These are phyloP conservation scores for Echiichthys vipera DNA, from an alignment of 2,797 vertebrate species.

Conservation along the genomic window DNA sequence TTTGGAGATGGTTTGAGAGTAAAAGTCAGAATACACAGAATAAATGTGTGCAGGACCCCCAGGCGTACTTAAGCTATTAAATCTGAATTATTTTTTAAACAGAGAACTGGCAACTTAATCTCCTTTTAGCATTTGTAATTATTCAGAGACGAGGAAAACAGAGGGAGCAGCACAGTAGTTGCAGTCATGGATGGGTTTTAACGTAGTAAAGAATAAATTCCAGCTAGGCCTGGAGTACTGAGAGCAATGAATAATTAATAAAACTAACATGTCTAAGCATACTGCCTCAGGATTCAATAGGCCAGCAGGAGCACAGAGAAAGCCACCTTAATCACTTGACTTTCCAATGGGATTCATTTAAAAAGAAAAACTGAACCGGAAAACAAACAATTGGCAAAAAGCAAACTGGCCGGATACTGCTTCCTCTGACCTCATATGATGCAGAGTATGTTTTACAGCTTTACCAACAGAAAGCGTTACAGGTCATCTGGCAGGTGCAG, in stretches of 20 bases:
- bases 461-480: background rate
- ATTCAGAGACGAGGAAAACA: conserved; percentile 12
- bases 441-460: background rate
- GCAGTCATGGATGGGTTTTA: conserved; percentile 35
- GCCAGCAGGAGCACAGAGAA: conserved; percentile 8
- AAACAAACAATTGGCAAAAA: background rate
- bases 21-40: conserved; percentile 11
- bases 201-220: conserved; percentile 38
- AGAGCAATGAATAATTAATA: conserved; percentile 52
- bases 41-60: background rate
- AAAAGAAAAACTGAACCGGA: conserved; percentile 3
- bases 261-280: conserved; percentile 44
- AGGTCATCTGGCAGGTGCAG: background rate
- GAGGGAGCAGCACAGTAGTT: conserved; percentile 5
- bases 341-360: conserved; percentile 14
- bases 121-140: conserved; percentile 35
- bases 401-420: background rate
- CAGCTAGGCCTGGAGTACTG: conserved; percentile 9
- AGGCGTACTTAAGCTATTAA: conserved; percentile 18
- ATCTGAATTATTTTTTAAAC: conserved; percentile 38
- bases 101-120: conserved; percentile 33
- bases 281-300: conserved; percentile 5
- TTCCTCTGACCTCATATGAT: background rate
- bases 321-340: conserved; percentile 8
- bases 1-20: background rate